A percentile compares a stretch with the other conserved stretches of the same genome.
These are phyloP conservation scores for Etheostoma perlongum DNA, from an alignment of 2,797 vertebrate species.

Conservation along the genomic window DNA sequence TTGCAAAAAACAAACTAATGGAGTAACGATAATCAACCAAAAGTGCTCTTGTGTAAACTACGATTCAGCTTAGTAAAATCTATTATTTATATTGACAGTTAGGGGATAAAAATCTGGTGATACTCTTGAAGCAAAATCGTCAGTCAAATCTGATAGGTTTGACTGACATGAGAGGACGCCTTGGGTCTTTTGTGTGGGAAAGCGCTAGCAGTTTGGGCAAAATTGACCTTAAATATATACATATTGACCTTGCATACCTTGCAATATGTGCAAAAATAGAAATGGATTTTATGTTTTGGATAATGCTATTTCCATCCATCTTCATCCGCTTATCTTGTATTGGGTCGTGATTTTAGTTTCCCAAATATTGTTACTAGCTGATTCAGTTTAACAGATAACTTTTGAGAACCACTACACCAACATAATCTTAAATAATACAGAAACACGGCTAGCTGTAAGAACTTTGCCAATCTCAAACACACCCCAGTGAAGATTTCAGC, in stretches of 20 bases:
- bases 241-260: neutral
- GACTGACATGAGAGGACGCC: neutral
- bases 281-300: neutral
- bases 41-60: neutral
- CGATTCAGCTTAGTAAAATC: neutral
- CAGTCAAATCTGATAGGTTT: too few species aligned
- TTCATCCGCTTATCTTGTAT: too few species aligned
- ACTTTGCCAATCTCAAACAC: neutral
- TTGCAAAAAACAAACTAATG: neutral
- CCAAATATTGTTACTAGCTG: neutral
- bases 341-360: neutral
- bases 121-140: neutral
- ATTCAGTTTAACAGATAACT: neutral
- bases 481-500: neutral
- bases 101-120: neutral
- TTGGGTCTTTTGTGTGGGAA: neutral
- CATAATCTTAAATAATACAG: constrained; percentile 5
- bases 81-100: neutral
- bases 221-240: neutral
- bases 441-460: constrained; percentile 4
- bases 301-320: neutral
- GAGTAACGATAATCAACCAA: neutral
- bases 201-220: neutral
- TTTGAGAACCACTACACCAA: neutral
- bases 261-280: neutral